Evolutionary conservation across 1,140 invertebrate species (phyloP).

Genomic region (Harpegnathos saltator): DNA sequence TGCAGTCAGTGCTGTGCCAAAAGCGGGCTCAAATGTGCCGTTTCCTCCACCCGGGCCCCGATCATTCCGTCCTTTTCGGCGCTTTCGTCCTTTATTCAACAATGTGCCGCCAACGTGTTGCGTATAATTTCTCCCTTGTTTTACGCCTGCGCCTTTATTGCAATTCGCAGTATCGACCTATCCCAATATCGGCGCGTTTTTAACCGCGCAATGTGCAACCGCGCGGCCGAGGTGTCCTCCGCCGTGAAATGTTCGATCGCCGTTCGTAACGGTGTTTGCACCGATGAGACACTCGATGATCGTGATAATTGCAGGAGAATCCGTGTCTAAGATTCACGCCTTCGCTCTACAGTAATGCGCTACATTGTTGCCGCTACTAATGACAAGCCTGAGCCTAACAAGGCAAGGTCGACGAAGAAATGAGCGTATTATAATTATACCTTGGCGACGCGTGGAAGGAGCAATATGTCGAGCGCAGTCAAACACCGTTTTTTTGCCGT

Average conservation of each 20-base stretch:
- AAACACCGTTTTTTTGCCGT: too few species aligned
- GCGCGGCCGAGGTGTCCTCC: background rate
- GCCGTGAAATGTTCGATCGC: background rate
- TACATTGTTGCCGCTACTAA: background rate
- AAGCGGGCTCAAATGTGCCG: background rate
- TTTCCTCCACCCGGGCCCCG: background rate
- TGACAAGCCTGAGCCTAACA: background rate
- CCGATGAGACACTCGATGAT: too few species aligned
- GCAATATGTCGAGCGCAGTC: background rate
- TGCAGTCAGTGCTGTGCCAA: slow-evolving; percentile 66
- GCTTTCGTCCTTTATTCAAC: slow-evolving; percentile 54
- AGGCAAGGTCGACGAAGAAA: background rate
- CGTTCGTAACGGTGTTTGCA: too few species aligned
- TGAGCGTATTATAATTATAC: background rate
- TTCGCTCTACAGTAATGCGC: background rate
- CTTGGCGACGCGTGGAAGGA: background rate
- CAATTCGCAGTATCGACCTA: slow-evolving; percentile 57
- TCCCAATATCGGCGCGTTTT: slow-evolving; percentile 50
- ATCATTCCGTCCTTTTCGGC: slow-evolving; percentile 13
- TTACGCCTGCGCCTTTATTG: slow-evolving; percentile 60
- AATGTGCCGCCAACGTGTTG: slow-evolving; percentile 26
- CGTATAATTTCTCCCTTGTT: slow-evolving; percentile 49
- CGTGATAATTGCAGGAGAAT: too few species aligned
- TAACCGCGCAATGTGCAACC: background rate
- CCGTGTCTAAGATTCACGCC: too few species aligned